A percentile compares a stretch with the other conserved stretches of the same genome.
These are phyloP conservation scores for Eleginops maclovinus DNA, from an alignment of 2,113 vertebrate species.

Conservation along the genomic window DNA sequence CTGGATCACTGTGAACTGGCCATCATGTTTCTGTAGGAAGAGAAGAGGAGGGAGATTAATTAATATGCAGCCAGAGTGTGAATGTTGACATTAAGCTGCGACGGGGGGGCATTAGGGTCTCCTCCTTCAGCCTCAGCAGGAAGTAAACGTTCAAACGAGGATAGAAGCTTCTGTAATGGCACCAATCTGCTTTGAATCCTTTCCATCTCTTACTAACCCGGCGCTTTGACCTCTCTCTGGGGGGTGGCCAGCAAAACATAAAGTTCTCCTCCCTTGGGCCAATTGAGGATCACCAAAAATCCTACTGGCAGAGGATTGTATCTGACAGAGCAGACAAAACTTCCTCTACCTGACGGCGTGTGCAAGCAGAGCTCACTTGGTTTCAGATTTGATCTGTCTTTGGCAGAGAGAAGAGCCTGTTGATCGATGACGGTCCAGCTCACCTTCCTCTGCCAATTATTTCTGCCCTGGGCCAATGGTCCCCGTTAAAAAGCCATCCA, in stretches of 20 bases:
- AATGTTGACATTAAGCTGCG: slow-evolving; percentile 28
- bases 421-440: slow-evolving; percentile 77
- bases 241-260: slow-evolving; percentile 39
- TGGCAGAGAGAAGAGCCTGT: slow-evolving; percentile 61
- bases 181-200: slow-evolving; percentile 26
- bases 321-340: slow-evolving; percentile 63
- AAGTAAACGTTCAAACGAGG: slow-evolving; percentile 27
- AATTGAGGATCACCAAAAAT: slow-evolving; percentile 45
- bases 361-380: slow-evolving; percentile 54
- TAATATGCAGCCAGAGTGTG: slow-evolving; percentile 11
- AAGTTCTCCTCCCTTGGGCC: slow-evolving; percentile 49
- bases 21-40: slow-evolving; percentile 93
- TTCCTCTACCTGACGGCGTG: slow-evolving; percentile 47
- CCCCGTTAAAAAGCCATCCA: slow-evolving; percentile 77
- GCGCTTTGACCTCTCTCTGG: slow-evolving; percentile 50
- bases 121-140: slow-evolving; percentile 21
- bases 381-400: slow-evolving; percentile 66
- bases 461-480: slow-evolving; percentile 69
- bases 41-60: slow-evolving; percentile 35
- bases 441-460: slow-evolving; percentile 79
- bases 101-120: neutral
- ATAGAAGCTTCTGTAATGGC: slow-evolving; percentile 20
- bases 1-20: slow-evolving; percentile 97
- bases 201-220: slow-evolving; percentile 31
- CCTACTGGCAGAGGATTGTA: slow-evolving; percentile 38